Evolutionary conservation across 2,797 vertebrate genomes (phyloP), one percentile per base, ranked within the genome.

Genomic region (Apogon hyalosoma): DNA sequence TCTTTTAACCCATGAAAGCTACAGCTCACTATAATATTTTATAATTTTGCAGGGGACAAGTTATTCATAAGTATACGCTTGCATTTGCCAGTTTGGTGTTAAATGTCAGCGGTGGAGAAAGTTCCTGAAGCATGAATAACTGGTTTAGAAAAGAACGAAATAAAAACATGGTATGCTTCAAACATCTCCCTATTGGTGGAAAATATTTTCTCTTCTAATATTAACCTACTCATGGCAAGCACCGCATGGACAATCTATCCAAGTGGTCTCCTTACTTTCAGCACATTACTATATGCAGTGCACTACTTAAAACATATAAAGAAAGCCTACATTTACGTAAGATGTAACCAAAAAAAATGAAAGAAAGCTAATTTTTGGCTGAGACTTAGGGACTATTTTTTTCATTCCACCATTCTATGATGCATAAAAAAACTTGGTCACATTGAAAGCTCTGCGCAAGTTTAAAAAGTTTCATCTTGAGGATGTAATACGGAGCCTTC

Each of bases 21-120:
- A 67, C 72, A 81, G 74, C 69, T 79, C 64, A 69, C 75, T 69
- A 51, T 63, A 80, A 83, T 81, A 72, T 87, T 88, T 87, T 73
- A 86, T 69, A 66, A 71, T 79, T 76, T 74, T 80, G 53, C 60
- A 70, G 63, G 54, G 69, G 68, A 63, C 55, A 61, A 40, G 63
- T 79, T 85, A 88, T 83, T 85, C 82, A 86, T 86, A 83, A 85
- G 78, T 80, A 63, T 73, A 57, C 47, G 56, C 62, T 83, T 79
- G 69, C 56, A 79, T 80, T 68, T 54, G 69, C 80, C 50, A 63
- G 57, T 67, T 71, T 63, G 73, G 45, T 72, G 79, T 87, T 72
- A 38, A 63, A 61, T 63, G 56, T 82, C 61, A 69, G 71, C 53
- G 52, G 58, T 49, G 67, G 54, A 50, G 31, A 45, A 49, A 71